Evolutionary conservation across 2,888 invertebrate species (phyloP), one percentile per base, ranked within the genome.

Genomic region (Pristionchus mayeri): DNA sequence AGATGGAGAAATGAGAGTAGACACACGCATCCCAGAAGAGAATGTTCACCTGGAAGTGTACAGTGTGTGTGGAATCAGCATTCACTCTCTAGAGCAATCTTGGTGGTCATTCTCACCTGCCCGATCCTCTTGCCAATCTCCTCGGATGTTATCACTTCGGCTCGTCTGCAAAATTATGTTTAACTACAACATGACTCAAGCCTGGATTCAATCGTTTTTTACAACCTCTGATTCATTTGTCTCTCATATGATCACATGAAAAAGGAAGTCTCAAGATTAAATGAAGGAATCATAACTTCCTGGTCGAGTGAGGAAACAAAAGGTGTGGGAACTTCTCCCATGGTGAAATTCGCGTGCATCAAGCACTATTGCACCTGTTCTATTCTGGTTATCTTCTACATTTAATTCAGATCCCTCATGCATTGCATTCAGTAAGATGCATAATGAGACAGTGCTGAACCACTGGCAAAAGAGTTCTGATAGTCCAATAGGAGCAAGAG

Each of bases 11-110:
- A 76, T 89, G 89, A 0, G 89, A 88, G 84, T 89, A 89, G 24
- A 87, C 87, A 67, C 89, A 88, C 2, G 87, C 89, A 82, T 89
- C 86, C 89, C 89, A 89, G 84, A 88, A 88, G 48, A 89, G 84
- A 50, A 89, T 88, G 75, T 87, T 87, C 37, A 89, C 83, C 82
- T 89, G 87, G n/a, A 80, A 37, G 40, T n/a, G n/a, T n/a, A 27
- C n/a, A 21, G 44, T 44, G 4, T n/a, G n/a, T n/a, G n/a, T 13
- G 44, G 6, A 44, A 44, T 44, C 44, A 44, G n/a, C n/a, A n/a
- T n/a, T n/a, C n/a, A n/a, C n/a, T n/a, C n/a, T n/a, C n/a, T n/a
- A n/a, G n/a, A n/a, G n/a, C n/a, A 54, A 54, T 54, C 4, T 54
- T 54, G 11, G n/a, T 54, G 16, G 11, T n/a, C 4, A 57, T 21